These are phyloP conservation scores for Strigamia transsilvanica DNA, from an alignment of 2,888 invertebrate genomes.

Conservation along the genomic window DNA sequence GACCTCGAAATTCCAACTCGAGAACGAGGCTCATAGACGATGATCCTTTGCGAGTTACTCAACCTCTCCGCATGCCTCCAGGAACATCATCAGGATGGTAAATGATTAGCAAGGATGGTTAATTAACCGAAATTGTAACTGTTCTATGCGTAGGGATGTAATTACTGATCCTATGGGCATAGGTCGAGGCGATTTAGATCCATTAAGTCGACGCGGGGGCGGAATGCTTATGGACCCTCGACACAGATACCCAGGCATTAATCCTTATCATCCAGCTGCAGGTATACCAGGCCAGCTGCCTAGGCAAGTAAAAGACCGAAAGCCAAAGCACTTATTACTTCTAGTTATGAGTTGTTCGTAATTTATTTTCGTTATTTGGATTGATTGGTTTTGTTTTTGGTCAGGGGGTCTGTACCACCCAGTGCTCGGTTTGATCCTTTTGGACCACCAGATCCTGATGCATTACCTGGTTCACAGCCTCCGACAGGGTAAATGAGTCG, in stretches of 20 bases:
- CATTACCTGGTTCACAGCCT: constrained; percentile 35
- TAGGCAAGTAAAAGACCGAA: constrained; percentile 33
- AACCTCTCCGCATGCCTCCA: constrained; percentile 16
- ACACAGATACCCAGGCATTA: constrained; percentile 50
- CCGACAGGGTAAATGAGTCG: constrained; percentile 30
- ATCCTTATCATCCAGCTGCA: constrained; percentile 25
- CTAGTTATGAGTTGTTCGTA: constrained; percentile 54
- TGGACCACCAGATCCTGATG: constrained; percentile 71
- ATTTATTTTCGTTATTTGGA: constrained; percentile 5
- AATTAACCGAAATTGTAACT: neutral
- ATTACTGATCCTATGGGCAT: constrained; percentile 62
- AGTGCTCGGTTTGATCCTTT: constrained; percentile 88
- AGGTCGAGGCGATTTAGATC: constrained; percentile 81
- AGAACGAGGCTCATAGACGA: constrained; percentile 10
- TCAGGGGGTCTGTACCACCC: constrained; percentile 75
- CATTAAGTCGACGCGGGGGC: constrained; percentile 71
- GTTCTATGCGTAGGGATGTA: neutral
- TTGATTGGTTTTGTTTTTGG: constrained; percentile 57
- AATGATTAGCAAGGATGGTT: neutral
- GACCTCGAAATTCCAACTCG: constrained; percentile 13
- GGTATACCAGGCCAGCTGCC: constrained; percentile 48
- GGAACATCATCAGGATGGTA: constrained; percentile 23
- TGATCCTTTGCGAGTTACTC: neutral
- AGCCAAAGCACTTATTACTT: constrained; percentile 28
- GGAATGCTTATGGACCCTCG: constrained; percentile 81